Base-by-base conservation (phyloP, 2,888 invertebrate genomes). In the Auanema freiburgensis region DNA sequence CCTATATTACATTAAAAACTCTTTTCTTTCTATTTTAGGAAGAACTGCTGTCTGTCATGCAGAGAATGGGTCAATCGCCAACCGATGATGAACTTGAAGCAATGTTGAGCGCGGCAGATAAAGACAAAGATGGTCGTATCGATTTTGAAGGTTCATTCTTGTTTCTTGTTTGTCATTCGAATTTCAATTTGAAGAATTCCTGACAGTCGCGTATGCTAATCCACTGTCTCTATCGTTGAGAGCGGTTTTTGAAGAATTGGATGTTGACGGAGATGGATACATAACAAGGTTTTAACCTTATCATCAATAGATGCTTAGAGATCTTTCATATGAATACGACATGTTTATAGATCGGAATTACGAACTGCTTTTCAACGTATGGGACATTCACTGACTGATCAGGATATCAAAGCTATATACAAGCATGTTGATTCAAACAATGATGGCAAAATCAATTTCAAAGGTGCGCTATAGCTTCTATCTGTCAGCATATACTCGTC, bases 401-500 rank as follows among this genome's bases (percentile, higher is more conserved):
- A 79, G 55, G 80, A 80, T 53, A 82, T 79, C 66, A 79, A 86
- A 76, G 64, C 84, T 74, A 74, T 85, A 83, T 76, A 85, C 79
- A 76, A 85, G 83, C 79, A 85, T 80, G 75, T 83, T 78, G 71
- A 86, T 74, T 72, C 84, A 80, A 79, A 86, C 82, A 84, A 85
- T 69, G 83, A 83, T 65, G 83, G 83, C 41, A 79, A 79, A 66
- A 80, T 81, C 64, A 80, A 82, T 67, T 81, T 80, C 70, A 67
- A 79, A 64, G 80, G 79, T 83, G 8, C 8, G 8, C 3, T 33
- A 33, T n/a, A 33, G 4, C 33, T 5, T 33, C 3, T 33, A 33
- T 33, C 69, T 80, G 79, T 63, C 77, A 59, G 81, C 81, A 81
- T 81, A 81, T 80, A 81, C 80, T 44, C 65, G 77, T 43, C 74